Base-by-base conservation (phyloP, 1,140 invertebrate genomes). In the Eurosta solidaginis region DNA sequence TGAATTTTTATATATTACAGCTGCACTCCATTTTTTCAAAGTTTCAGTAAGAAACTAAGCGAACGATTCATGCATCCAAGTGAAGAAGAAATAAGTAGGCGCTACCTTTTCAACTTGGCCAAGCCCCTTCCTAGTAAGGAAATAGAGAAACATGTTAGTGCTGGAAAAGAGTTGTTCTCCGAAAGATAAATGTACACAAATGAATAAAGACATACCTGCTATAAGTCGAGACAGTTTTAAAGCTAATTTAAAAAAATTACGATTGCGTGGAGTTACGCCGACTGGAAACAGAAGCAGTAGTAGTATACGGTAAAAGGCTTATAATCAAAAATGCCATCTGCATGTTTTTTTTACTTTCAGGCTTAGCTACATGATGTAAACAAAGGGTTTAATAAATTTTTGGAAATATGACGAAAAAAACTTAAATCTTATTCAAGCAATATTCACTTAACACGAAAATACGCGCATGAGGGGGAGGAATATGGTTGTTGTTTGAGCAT, bases 241-340 rank as follows among this genome's bases (percentile, higher is more conserved):
- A 68, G 81, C 83, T 1, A 86, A 86, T 77, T 82, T 86, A 12
- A 82, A 81, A 42, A 86, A 86, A 81, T 76, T 86, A 3, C 85
- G 84, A 68, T 86, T 6, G 81, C 81, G 12, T 45, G 80, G 44
- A 82, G 78, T 50, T 81, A 83, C 42, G 33, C 42, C 27, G 36
- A 79, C 2, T 78, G 76, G 7, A 79, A 80, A 47, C 68, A 10
- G 27, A 33, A 74, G 25, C 14, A 7, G 22, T 3, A 4, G 27
- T 4, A 68, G 33, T 68, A 20, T 68, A 68, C 59, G 59, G 59
- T 68, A 68, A 68, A n/a, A n/a, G n/a, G n/a, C n/a, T n/a, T n/a
- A n/a, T n/a, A n/a, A n/a, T n/a, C n/a, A n/a, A n/a, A n/a, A n/a
- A n/a, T n/a, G n/a, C n/a, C n/a, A n/a, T n/a, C n/a, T 40, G 22